Evolutionary conservation across 2,888 invertebrate species (phyloP).

Genomic region (Trichopria drosophilae): DNA sequence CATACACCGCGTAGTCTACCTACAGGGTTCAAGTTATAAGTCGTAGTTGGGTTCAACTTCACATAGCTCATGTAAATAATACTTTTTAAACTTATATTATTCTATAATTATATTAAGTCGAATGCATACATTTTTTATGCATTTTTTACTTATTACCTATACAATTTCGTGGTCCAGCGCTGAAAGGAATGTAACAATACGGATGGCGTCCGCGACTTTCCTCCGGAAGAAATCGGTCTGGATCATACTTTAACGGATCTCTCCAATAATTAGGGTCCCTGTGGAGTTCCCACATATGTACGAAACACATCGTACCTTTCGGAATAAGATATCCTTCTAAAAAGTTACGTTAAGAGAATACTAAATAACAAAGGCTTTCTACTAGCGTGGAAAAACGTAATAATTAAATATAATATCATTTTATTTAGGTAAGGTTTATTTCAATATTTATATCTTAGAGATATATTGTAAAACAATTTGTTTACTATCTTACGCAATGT

Average conservation of each 20-base stretch:
- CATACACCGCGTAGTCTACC: no score
- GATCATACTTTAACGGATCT: conserved; percentile 68
- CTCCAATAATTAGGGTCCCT: conserved; percentile 67
- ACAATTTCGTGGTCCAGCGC: conserved; percentile 71
- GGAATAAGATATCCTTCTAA: conserved; percentile 62
- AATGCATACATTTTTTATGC: no score
- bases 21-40: no score
- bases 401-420: no score
- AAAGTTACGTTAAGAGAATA: no score
- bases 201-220: conserved; percentile 61
- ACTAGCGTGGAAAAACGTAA: no score
- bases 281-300: conserved; percentile 67
- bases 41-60: no score
- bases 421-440: no score
- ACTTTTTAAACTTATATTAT: no score
- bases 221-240: conserved; percentile 70
- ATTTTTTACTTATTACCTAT: conserved; percentile 60
- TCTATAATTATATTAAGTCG: no score
- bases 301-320: conserved; percentile 59
- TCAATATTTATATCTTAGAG: not conserved
- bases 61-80: no score
- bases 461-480: conserved; percentile 2
- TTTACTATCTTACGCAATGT: conserved; percentile 36
- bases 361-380: no score
- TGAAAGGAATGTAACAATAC: conserved; percentile 69